Evolutionary conservation across 2,797 vertebrate genomes (phyloP).

Genomic region (Anomalospiza imberbis): DNA sequence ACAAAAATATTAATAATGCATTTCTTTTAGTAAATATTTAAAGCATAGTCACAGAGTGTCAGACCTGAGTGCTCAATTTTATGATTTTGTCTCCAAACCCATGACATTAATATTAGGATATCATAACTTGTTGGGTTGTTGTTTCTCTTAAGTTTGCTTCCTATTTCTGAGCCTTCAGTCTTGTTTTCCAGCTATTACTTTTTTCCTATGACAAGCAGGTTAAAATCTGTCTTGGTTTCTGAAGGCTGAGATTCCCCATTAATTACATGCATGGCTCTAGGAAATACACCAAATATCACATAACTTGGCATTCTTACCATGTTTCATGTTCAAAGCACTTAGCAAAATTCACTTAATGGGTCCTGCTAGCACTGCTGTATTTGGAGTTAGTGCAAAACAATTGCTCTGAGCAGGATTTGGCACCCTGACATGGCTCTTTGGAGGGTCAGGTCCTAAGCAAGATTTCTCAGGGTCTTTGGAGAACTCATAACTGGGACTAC

Average conservation of each 20-base stretch:
- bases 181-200: not conserved
- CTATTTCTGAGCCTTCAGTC: not conserved
- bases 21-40: not conserved
- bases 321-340: conserved; percentile 10
- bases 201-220: not conserved
- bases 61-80: not conserved
- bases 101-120: not conserved
- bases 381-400: not conserved
- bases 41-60: not conserved
- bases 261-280: not conserved
- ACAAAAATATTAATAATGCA: not conserved
- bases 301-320: not conserved
- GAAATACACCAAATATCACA: conserved; percentile 26
- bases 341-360: not conserved
- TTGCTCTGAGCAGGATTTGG: not conserved
- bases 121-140: not conserved
- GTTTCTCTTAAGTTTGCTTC: not conserved
- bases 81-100: not conserved
- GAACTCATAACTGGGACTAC: not conserved
- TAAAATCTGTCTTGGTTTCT: not conserved
- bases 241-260: not conserved
- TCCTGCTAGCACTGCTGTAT: not conserved
- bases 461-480: not conserved
- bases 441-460: not conserved
- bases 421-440: not conserved